Evolutionary conservation across 2,888 invertebrate species (phyloP).

Genomic region (Drosophila prostipennis): DNA sequence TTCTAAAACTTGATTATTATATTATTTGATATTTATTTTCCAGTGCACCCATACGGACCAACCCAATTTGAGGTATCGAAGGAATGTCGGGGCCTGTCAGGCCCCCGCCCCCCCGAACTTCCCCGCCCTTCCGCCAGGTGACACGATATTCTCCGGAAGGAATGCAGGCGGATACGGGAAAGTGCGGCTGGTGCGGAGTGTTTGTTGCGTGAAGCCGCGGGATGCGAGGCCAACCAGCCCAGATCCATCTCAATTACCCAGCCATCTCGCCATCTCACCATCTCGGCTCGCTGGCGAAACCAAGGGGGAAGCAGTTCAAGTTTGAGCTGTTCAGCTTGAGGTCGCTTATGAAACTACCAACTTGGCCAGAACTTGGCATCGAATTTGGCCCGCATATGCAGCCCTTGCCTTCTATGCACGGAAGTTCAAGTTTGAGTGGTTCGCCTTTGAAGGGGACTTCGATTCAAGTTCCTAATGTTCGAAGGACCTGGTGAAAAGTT

Average conservation of each 20-base stretch:
- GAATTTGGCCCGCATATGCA: conserved; percentile 16
- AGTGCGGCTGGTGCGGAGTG: conserved; percentile 19
- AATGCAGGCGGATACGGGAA: conserved; percentile 20
- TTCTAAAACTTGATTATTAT: too few relatives aligned
- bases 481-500: background rate
- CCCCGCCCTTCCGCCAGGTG: conserved; percentile 13
- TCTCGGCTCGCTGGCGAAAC: background rate
- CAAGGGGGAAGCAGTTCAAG: conserved; percentile 27
- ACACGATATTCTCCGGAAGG: conserved; percentile 14
- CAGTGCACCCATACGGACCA: conserved; percentile 17
- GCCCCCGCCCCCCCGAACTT: background rate
- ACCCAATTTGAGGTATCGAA: conserved; percentile 35
- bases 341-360: conserved; percentile 30
- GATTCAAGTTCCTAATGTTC: conserved; percentile 3
- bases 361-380: conserved; percentile 36
- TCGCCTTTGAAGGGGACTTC: conserved; percentile 13
- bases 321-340: conserved; percentile 32
- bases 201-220: conserved; percentile 38
- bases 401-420: conserved; percentile 3
- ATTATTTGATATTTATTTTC: background rate
- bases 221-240: conserved; percentile 23
- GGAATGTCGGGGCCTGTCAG: conserved; percentile 32
- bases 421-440: conserved; percentile 35
- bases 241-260: conserved; percentile 42
- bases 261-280: background rate